Conservation (phyloP, 2,113 vertebrate genomes). For the Corvus cornix region DNA sequence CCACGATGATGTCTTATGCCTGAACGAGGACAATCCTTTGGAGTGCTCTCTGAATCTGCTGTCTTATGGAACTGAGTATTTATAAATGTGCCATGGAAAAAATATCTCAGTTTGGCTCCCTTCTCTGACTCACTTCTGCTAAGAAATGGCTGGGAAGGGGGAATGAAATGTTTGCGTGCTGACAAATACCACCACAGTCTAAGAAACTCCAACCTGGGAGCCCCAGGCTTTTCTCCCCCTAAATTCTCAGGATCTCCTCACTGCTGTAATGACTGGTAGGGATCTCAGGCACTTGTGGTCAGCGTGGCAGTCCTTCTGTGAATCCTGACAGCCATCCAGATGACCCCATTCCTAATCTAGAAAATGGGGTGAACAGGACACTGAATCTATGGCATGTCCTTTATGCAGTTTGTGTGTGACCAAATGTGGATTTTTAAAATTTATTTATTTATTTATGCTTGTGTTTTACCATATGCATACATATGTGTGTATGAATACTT, state of each 20-base stretch:
- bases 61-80: background rate
- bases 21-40: background rate
- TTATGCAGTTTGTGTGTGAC: background rate
- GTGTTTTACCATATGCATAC: background rate
- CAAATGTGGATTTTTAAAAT: background rate
- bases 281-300: background rate
- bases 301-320: rapidly evolving
- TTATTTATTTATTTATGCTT: background rate
- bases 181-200: background rate
- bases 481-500: background rate
- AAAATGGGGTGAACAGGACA: background rate
- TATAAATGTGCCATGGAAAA: background rate
- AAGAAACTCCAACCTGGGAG: background rate
- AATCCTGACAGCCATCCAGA: background rate
- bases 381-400: background rate
- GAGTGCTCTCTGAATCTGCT: background rate
- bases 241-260: background rate
- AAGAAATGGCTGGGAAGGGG: background rate
- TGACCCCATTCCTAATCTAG: background rate
- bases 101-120: background rate
- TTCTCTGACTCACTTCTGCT: background rate
- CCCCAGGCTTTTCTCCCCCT: background rate
- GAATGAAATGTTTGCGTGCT: background rate
- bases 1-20: background rate
- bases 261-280: background rate